Percentiles rank a stretch among this genome's conserved stretches.
phyloP scores from a whole-genome alignment of 2,888 invertebrate species.

The Lasioglossum leucozonium region DNA sequence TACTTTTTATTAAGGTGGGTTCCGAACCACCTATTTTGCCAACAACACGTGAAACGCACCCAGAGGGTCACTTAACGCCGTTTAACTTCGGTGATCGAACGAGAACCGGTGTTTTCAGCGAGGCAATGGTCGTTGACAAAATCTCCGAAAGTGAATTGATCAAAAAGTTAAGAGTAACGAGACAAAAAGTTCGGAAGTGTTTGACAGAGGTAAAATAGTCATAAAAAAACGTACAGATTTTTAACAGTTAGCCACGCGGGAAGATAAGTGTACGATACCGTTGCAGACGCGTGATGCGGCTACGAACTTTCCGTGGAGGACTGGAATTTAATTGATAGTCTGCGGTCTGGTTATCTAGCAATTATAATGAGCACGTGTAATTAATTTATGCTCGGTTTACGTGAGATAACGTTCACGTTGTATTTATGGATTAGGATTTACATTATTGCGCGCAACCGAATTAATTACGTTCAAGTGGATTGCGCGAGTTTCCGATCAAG shows the following conservation, averaged over 20 bases:
- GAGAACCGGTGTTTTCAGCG: too few relatives aligned
- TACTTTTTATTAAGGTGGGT: too few relatives aligned
- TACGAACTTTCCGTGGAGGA: neutral
- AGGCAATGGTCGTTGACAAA: too few relatives aligned
- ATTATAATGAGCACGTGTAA: constrained; percentile 43
- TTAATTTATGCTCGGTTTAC: constrained; percentile 42
- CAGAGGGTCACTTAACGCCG: too few relatives aligned
- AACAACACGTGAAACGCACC: too few relatives aligned
- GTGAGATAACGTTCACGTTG: constrained; percentile 45
- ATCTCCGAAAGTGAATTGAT: neutral
- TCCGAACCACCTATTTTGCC: too few relatives aligned
- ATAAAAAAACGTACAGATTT: neutral
- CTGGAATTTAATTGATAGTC: constrained; percentile 36
- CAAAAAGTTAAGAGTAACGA: neutral
- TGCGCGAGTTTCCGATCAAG: constrained; percentile 6
- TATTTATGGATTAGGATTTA: constrained; percentile 57
- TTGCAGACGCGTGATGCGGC: neutral
- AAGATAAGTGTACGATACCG: neutral
- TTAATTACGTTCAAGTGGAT: constrained; percentile 27
- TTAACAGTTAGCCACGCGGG: neutral
- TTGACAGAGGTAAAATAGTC: neutral
- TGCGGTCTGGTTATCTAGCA: constrained; percentile 22
- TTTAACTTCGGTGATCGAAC: too few relatives aligned
- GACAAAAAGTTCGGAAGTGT: neutral
- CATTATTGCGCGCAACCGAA: constrained; percentile 33